Evolutionary conservation across 2,113 vertebrate species (phyloP), one percentile per base, ranked within the genome.

Genomic region (Pachyramphus minor): DNA sequence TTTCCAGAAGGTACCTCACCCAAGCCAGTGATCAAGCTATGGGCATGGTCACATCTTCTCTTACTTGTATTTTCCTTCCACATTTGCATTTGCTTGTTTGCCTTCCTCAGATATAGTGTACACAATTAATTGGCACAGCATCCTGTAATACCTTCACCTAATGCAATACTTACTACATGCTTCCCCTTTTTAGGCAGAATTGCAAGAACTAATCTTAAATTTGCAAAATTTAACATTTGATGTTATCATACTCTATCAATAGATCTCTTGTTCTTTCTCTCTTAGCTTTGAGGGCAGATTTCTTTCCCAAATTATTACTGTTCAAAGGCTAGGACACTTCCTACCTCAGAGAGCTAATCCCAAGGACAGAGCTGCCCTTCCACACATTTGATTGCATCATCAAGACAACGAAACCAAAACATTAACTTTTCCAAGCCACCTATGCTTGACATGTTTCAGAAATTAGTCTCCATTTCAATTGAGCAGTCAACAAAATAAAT

Each of bases 1-100:
- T 68, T 88, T 94, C 79, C 93, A 96, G 66, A 96, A 97, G 95
- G 95, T 97, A 97, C 41, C 31, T 90, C 28, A 55, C 3, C 41
- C 56, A 90, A 50, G 13, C 37, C 52, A 59, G 22, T 37, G 50
- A 66, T 33, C 63, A 49, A 72, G 24, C 35, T 41, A 35, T 19
- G 47, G 45, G 7, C 79, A 74, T 5, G 6, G 33, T 77, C 58
- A 64, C 12, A 21, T 49, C 25, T 74, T 71, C 4, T 87, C 27
- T 60, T 84, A 15, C 39, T 82, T 68, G 27, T 56, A 11, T 77
- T 84, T 95, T 80, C 22, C 31, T 71, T 81, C 27, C 59, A 66
- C 12, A 50, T 68, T 64, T 84, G 14, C 14, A n/a, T 82, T 87
- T 93, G 28, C 11, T 63, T 69, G 23, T 53, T 84, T 89, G 64